Percentiles rank a stretch among this genome's conserved stretches.
These are phyloP conservation scores for Eutolmus rufibarbis DNA, from an alignment of 2,888 invertebrate genomes.

Conservation along the genomic window DNA sequence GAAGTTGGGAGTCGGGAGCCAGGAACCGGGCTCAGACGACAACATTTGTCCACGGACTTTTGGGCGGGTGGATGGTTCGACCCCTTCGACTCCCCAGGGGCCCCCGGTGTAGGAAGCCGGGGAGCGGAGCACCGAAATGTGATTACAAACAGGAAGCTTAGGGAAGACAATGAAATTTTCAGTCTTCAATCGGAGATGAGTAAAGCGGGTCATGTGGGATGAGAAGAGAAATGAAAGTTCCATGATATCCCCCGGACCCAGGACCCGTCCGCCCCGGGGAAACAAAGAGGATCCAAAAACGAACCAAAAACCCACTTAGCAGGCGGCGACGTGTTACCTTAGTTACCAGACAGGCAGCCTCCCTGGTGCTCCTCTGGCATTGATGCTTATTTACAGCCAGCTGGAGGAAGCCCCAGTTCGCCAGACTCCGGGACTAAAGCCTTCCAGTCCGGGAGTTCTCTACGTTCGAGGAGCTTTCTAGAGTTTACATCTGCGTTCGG, in stretches of 20 bases:
- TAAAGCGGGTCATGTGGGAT: conserved; percentile 4
- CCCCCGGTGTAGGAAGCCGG: background rate
- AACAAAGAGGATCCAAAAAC: conserved; percentile 12
- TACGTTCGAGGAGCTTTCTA: background rate
- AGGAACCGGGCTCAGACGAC: conserved; percentile 30
- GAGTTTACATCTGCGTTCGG: conserved; percentile 27
- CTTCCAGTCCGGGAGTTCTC: background rate
- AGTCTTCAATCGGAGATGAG: conserved; percentile 45
- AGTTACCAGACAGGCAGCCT: conserved; percentile 37
- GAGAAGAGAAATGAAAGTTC: conserved; percentile 24
- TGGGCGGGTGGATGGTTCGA: background rate
- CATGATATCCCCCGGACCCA: background rate
- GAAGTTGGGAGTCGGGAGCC: background rate
- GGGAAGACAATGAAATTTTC: conserved; percentile 39
- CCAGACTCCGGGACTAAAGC: background rate
- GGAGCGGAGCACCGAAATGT: conserved; percentile 39
- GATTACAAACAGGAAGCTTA: conserved; percentile 43
- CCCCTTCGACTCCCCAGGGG: background rate
- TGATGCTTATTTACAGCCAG: conserved; percentile 28
- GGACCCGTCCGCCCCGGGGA: background rate
- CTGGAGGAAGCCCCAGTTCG: conserved; percentile 21
- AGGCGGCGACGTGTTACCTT: conserved; percentile 43
- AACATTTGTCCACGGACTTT: background rate
- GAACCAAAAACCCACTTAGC: conserved; percentile 37
- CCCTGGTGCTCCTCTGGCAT: conserved; percentile 11